Conservation (phyloP, 2,113 vertebrate species). For the Neotoma lepida region DNA sequence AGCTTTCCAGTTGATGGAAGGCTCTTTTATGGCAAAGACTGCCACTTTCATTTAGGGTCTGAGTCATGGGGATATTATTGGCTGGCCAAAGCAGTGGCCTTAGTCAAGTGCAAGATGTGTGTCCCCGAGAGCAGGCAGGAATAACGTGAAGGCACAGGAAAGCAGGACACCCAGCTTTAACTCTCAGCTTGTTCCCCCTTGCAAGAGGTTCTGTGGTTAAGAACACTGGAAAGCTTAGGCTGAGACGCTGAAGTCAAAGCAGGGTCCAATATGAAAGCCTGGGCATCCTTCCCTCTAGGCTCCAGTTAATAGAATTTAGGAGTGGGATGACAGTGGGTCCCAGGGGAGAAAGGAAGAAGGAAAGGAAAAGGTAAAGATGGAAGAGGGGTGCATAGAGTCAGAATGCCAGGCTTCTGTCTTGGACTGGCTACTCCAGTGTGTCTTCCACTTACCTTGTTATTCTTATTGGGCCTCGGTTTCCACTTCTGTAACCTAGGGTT, state of each 20-base stretch:
- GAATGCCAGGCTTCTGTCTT: background rate
- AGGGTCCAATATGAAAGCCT: background rate
- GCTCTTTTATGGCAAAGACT: background rate
- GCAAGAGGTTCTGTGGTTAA: background rate
- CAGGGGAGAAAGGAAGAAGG: background rate
- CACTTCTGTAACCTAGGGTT: background rate
- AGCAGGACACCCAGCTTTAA: background rate
- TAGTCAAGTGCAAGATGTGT: background rate
- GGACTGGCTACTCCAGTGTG: background rate
- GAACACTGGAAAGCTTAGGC: background rate
- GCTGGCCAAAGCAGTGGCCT: background rate
- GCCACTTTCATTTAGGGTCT: background rate
- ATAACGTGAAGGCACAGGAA: background rate
- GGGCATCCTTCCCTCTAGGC: background rate
- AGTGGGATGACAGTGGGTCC: background rate
- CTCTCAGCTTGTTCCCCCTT: background rate
- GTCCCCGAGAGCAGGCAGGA: background rate
- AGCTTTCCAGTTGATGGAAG: background rate
- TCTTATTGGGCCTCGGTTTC: background rate
- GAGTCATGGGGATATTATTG: background rate
- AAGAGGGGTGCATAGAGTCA: background rate
- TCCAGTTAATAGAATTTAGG: background rate
- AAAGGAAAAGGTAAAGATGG: background rate
- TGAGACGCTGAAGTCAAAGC: background rate
- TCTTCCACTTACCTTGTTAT: background rate